Evolutionary conservation across 2,797 vertebrate species (phyloP).

Genomic region (Myotis myotis): DNA sequence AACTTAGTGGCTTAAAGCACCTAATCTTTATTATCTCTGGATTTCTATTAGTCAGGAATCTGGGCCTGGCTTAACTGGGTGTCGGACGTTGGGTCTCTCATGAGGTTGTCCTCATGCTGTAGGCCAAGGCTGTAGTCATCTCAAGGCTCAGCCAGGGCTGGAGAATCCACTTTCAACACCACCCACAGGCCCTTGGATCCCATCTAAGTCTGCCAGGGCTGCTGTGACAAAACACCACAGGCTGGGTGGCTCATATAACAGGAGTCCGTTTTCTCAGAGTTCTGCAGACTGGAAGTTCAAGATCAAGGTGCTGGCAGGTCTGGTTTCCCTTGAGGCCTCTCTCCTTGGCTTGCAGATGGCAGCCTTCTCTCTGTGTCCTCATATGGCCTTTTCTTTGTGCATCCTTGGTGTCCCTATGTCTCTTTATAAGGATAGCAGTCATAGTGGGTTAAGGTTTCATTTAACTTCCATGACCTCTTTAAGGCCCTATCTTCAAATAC

Average conservation of each 20-base stretch:
- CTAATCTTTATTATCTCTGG: not conserved
- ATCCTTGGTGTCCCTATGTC: not conserved
- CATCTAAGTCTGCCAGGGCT: not conserved
- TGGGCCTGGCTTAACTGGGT: not conserved
- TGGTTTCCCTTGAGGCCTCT: not conserved
- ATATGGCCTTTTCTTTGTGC: not conserved
- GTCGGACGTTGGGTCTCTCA: not conserved
- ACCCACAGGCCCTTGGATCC: accelerated
- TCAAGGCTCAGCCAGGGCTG: not conserved
- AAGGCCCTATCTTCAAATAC: not conserved
- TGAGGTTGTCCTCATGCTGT: not conserved
- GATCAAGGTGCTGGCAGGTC: not conserved
- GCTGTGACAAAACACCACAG: not conserved
- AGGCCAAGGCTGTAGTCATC: not conserved
- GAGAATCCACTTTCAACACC: not conserved
- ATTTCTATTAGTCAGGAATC: not conserved
- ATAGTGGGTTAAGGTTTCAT: not conserved
- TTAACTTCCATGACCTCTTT: not conserved
- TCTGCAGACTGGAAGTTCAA: not conserved
- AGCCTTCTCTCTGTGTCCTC: not conserved
- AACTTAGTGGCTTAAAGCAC: not conserved
- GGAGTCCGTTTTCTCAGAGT: not conserved
- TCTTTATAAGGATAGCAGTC: not conserved
- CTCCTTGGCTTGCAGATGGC: not conserved
- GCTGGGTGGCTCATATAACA: not conserved